phyloP scores from a whole-genome alignment of 2,797 vertebrate genomes.

The Enoplosus armatus region DNA sequence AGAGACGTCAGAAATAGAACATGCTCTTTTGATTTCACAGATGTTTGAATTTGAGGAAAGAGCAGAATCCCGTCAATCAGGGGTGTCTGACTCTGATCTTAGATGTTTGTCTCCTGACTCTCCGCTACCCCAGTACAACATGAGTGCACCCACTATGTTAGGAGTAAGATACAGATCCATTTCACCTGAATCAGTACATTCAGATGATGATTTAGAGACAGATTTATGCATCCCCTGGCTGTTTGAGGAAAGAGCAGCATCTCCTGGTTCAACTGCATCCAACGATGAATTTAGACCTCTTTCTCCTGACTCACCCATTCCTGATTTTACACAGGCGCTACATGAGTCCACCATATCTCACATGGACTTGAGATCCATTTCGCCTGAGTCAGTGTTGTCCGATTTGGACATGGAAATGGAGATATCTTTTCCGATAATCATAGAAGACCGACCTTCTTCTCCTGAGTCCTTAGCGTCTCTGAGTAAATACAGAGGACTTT shows the following conservation, averaged over 20 bases:
- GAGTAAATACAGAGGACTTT: conserved; percentile 33
- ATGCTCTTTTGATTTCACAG: too few species aligned
- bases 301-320: conserved; percentile 69
- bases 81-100: too few species aligned
- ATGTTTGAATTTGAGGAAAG: too few species aligned
- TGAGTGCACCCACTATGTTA: neutral
- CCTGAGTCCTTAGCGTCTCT: conserved; percentile 41
- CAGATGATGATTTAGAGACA: conserved; percentile 50
- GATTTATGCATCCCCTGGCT: conserved; percentile 51
- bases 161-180: conserved; percentile 24
- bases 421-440: neutral
- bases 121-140: conserved; percentile 42
- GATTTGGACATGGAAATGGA: conserved; percentile 46
- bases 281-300: conserved; percentile 39
- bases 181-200: conserved; percentile 50
- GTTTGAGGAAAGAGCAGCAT: conserved; percentile 58
- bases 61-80: too few species aligned
- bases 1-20: too few species aligned
- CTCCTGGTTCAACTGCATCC: conserved; percentile 56
- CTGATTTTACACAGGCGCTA: conserved; percentile 29
- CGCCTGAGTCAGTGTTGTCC: conserved; percentile 65
- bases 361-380: conserved; percentile 51
- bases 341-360: neutral
- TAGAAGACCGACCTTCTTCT: conserved; percentile 47
- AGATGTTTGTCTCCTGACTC: conserved; percentile 68